Evolutionary conservation across 1,140 invertebrate genomes (phyloP).

Genomic region (Lordiphosa collinella): DNA sequence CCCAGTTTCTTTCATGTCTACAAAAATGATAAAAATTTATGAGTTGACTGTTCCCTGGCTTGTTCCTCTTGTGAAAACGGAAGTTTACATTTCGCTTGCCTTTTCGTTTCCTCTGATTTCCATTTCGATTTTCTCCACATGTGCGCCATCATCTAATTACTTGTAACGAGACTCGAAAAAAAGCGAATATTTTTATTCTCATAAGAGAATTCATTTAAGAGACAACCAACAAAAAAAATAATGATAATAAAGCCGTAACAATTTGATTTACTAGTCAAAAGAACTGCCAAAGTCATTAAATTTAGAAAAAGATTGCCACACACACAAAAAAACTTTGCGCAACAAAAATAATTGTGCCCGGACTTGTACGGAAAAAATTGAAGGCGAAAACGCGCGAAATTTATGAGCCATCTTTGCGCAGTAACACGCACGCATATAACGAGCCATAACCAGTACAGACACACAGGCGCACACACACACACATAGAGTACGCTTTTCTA

Average conservation of each 20-base stretch:
- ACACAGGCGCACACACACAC: constrained; percentile 16
- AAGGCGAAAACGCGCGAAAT: constrained; percentile 74
- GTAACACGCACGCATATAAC: constrained; percentile 75
- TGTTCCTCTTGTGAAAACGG: constrained; percentile 9
- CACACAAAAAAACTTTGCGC: constrained; percentile 38
- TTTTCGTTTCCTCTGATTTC: constrained; percentile 17
- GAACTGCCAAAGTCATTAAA: constrained; percentile 67
- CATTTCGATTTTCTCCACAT: neutral
- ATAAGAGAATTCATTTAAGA: constrained; percentile 48
- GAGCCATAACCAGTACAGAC: constrained; percentile 60
- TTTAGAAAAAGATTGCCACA: constrained; percentile 42
- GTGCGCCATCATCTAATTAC: constrained; percentile 17
- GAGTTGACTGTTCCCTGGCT: constrained; percentile 10
- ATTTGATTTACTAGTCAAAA: constrained; percentile 59
- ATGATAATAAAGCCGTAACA: constrained; percentile 43
- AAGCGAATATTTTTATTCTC: constrained; percentile 23
- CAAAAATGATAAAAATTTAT: constrained; percentile 39
- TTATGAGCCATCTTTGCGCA: constrained; percentile 74
- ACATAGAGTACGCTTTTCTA: constrained; percentile 53
- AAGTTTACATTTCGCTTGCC: constrained; percentile 24
- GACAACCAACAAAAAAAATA: constrained; percentile 12
- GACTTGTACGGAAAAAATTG: constrained; percentile 26
- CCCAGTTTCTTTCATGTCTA: constrained; percentile 10
- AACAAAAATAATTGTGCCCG: constrained; percentile 56
- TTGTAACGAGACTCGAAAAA: constrained; percentile 6